A percentile compares a stretch with the other conserved stretches of the same genome.
Conservation (phyloP, 2,888 invertebrate species). For the Phania funesta region DNA sequence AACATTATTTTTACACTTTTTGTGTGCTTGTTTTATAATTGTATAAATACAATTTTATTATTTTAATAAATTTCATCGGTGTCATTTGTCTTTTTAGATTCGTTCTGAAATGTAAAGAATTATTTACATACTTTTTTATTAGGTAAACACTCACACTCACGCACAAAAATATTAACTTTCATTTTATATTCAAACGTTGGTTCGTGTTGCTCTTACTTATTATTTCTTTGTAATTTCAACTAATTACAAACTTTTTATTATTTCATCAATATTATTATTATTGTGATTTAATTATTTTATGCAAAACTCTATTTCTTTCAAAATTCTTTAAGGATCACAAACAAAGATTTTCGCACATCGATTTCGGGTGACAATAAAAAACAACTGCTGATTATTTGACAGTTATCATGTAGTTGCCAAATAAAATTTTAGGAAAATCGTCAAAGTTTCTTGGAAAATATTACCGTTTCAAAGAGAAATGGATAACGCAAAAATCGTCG, state of each 20-base stretch:
- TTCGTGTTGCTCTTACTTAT: too few relatives aligned
- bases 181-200: not conserved
- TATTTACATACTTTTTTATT: not conserved
- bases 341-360: constrained; percentile 41
- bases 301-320: constrained; percentile 20
- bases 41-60: not conserved
- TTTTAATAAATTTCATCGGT: not conserved
- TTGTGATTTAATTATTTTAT: not conserved
- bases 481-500: too few relatives aligned
- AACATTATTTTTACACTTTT: constrained; percentile 5
- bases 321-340: constrained; percentile 1
- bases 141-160: not conserved
- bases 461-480: too few relatives aligned
- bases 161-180: not conserved
- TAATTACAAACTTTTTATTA: too few relatives aligned
- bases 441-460: too few relatives aligned
- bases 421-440: too few relatives aligned
- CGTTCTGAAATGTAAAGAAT: not conserved
- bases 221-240: too few relatives aligned
- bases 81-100: not conserved
- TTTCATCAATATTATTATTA: not conserved
- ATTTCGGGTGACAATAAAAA: constrained; percentile 52
- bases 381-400: constrained; percentile 41
- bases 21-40: not conserved
- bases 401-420: too few relatives aligned